Conservation (phyloP, 2,797 vertebrate species). For the Apogon hyalosoma region DNA sequence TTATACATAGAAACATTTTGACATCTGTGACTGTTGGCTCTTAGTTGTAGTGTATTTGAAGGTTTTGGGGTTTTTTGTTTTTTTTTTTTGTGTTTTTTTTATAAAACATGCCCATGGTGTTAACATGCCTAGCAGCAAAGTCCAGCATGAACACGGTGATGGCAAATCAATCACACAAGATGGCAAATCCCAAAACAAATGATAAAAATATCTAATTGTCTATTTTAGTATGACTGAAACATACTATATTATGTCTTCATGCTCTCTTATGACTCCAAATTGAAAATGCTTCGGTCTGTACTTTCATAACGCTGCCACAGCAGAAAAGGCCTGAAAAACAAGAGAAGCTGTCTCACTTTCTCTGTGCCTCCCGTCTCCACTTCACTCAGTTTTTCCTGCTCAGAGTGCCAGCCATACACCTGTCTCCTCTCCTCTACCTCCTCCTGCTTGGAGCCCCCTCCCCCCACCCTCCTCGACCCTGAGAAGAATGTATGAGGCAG, state of each 20-base stretch:
- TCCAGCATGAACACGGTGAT: slow-evolving; percentile 18
- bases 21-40: too few species aligned
- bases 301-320: slow-evolving; percentile 21
- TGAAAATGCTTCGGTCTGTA: slow-evolving; percentile 12
- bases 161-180: too few species aligned
- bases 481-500: slow-evolving; percentile 78
- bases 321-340: slow-evolving; percentile 25
- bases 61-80: too few species aligned
- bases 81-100: too few species aligned
- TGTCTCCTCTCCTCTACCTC: slow-evolving; percentile 42
- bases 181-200: not conserved
- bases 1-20: too few species aligned
- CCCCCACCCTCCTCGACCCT: slow-evolving; percentile 21
- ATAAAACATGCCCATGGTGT: not conserved
- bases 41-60: too few species aligned
- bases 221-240: not conserved
- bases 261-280: slow-evolving; percentile 18
- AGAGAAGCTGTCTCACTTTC: slow-evolving; percentile 4
- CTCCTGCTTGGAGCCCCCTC: slow-evolving; percentile 17
- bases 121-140: slow-evolving; percentile 7
- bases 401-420: slow-evolving; percentile 62
- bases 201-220: not conserved
- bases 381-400: slow-evolving; percentile 60
- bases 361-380: slow-evolving; percentile 11
- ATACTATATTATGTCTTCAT: not conserved